Conservation (phyloP, 2,113 vertebrate species). For the Halcyon senegalensis region DNA sequence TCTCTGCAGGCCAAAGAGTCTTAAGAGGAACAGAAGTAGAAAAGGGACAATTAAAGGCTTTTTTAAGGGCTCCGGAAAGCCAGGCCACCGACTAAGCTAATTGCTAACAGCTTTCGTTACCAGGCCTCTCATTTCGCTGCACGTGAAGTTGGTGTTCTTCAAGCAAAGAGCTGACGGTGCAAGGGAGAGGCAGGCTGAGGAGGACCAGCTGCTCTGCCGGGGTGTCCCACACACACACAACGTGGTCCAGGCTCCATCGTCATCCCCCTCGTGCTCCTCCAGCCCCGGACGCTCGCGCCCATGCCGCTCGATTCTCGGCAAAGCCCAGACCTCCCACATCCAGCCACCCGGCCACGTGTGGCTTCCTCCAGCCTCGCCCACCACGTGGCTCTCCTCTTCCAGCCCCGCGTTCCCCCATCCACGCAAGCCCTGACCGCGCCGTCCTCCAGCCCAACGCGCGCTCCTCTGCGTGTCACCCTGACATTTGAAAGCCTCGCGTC, state of each 20-base stretch:
- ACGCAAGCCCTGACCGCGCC: background rate
- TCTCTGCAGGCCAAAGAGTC: background rate
- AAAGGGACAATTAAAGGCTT: slow-evolving; percentile 9
- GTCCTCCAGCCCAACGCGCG: background rate
- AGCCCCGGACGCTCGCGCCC: background rate
- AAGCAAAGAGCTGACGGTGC: background rate
- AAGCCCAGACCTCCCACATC: background rate
- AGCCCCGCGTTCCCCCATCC: background rate
- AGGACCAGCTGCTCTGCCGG: background rate
- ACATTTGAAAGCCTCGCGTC: background rate
- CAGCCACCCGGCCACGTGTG: background rate
- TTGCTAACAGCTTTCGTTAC: background rate
- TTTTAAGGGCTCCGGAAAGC: background rate
- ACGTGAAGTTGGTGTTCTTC: background rate
- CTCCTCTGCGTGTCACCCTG: background rate
- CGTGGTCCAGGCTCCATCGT: background rate
- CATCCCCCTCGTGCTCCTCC: background rate
- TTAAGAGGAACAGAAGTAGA: background rate
- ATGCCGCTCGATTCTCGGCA: accelerated
- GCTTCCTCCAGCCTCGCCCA: background rate
- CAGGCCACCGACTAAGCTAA: background rate
- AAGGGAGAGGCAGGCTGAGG: background rate
- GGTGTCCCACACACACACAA: background rate
- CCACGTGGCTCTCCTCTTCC: background rate
- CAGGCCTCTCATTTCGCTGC: background rate